These are phyloP conservation scores for Phenganax stokvisi DNA, from an alignment of 92 coral and sea anemone genomes.

Conservation along the genomic window DNA sequence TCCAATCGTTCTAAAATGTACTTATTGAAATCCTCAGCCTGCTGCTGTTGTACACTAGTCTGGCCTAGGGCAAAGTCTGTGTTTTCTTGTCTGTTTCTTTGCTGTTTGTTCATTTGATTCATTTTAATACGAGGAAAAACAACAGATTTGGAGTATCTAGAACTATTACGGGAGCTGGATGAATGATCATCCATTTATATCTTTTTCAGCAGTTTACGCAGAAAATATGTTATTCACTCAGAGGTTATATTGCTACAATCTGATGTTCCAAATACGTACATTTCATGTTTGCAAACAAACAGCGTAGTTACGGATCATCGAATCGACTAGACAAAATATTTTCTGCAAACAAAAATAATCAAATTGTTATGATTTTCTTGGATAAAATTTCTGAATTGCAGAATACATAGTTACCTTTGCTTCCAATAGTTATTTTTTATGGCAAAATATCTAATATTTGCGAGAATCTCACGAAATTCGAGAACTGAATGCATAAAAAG, in stretches of 20 bases:
- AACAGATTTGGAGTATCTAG: constrained; percentile 22
- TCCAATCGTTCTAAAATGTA: constrained; percentile 26
- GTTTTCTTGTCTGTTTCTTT: neutral
- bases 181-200: constrained; percentile 11
- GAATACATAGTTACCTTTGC: no score
- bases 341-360: no score
- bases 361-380: no score
- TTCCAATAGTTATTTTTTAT: no score
- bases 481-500: no score
- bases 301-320: no score
- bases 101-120: neutral
- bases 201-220: neutral
- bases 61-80: neutral
- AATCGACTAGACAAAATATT: no score
- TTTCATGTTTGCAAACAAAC: neutral
- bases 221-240: neutral
- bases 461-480: no score
- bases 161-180: constrained; percentile 3
- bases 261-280: neutral
- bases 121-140: constrained; percentile 27
- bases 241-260: neutral
- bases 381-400: no score
- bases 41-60: neutral
- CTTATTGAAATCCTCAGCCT: constrained; percentile 3
- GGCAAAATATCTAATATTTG: no score